phyloP scores from a whole-genome alignment of 2,113 vertebrate species.

The Tricholaema leucomelas region DNA sequence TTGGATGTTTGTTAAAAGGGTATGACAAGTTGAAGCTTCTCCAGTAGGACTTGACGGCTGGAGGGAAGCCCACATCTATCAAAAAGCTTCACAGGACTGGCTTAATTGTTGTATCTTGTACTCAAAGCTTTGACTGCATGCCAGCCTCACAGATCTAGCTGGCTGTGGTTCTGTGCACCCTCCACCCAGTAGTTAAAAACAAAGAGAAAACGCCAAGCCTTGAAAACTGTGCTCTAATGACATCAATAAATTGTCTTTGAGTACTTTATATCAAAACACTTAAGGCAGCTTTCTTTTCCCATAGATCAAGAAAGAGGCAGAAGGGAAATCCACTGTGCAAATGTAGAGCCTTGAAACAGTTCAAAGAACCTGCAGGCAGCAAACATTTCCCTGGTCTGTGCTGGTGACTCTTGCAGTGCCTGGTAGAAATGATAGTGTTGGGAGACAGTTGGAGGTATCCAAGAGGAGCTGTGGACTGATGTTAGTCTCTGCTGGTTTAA shows the following conservation, averaged over 20 bases:
- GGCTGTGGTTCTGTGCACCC: not conserved
- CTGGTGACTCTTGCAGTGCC: not conserved
- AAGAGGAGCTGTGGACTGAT: not conserved
- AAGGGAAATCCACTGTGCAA: not conserved
- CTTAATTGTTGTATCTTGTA: not conserved
- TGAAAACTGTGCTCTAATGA: not conserved
- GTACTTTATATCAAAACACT: slow-evolving; percentile 12
- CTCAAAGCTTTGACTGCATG: slow-evolving; percentile 28
- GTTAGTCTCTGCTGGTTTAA: not conserved
- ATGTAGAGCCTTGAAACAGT: slow-evolving; percentile 9
- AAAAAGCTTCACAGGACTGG: not conserved
- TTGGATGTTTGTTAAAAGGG: not conserved
- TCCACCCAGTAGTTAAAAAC: not conserved
- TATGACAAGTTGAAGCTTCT: not conserved
- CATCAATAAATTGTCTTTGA: not conserved
- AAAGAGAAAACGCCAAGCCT: not conserved
- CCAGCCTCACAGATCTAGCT: not conserved
- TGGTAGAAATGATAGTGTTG: not conserved
- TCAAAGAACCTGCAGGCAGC: not conserved
- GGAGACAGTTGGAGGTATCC: not conserved
- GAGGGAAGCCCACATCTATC: not conserved
- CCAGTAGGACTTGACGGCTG: not conserved
- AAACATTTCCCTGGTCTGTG: not conserved
- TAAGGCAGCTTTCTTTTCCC: not conserved
- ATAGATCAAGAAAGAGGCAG: not conserved